Evolutionary conservation across 2,888 invertebrate species (phyloP).

Genomic region (Tiliacea citrago): DNA sequence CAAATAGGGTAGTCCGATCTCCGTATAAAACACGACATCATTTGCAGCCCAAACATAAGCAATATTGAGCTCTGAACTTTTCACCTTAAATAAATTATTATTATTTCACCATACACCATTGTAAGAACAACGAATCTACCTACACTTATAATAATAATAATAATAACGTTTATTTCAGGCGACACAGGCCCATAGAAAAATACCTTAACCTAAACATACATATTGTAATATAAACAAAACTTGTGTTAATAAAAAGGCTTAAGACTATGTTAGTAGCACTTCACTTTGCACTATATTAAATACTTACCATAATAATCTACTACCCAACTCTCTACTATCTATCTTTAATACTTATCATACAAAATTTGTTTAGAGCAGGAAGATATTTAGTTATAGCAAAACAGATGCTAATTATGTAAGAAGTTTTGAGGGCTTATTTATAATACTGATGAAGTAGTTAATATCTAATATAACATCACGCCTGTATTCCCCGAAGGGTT

Average conservation of each 20-base stretch:
- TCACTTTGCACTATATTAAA: too few species aligned
- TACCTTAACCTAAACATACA: too few species aligned
- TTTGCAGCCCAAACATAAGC: conserved; percentile 82
- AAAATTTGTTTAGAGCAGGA: background rate
- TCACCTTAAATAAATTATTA: conserved; percentile 75
- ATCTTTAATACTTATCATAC: too few species aligned
- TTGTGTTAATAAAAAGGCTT: too few species aligned
- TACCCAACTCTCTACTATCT: too few species aligned
- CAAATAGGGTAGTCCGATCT: conserved; percentile 79
- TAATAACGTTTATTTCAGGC: too few species aligned
- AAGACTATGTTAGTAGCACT: too few species aligned
- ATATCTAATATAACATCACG: background rate
- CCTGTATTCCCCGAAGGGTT: background rate
- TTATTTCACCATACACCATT: background rate
- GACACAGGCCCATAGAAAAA: too few species aligned
- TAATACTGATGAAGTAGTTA: background rate
- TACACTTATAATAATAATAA: too few species aligned
- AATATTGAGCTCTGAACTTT: conserved; percentile 74
- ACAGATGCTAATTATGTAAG: background rate
- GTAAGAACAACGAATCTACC: too few species aligned
- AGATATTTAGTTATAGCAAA: background rate
- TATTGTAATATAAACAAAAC: too few species aligned
- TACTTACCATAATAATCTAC: too few species aligned
- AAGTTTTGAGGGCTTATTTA: background rate
- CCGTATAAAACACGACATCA: conserved; percentile 81